Percentiles rank a stretch among this genome's conserved stretches.
Evolutionary conservation across 2,113 vertebrate genomes (phyloP).

Genomic region (Gambusia affinis): DNA sequence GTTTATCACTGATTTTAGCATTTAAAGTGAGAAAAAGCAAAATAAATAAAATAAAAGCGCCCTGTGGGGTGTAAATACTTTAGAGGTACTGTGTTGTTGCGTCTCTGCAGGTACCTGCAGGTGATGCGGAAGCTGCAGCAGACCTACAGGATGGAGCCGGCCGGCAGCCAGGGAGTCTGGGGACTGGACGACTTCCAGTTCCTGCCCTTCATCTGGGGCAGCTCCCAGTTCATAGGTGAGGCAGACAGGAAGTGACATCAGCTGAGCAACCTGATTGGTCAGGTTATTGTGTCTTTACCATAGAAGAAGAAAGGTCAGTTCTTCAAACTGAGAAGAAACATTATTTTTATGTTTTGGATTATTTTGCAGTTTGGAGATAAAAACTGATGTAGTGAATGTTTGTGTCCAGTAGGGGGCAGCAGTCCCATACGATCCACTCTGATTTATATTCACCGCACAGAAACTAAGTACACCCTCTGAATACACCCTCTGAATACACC

Average conservation of each 20-base stretch:
- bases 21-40: no score
- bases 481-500: not conserved
- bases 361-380: not conserved
- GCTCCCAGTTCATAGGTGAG: constrained; percentile 89
- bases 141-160: constrained; percentile 97
- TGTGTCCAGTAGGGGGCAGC: constrained; percentile 19
- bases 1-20: no score
- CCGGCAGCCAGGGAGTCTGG: constrained; percentile 98
- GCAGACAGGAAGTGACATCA: not conserved
- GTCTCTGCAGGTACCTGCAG: constrained; percentile 85
- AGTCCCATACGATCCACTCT: not conserved
- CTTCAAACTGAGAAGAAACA: not conserved
- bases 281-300: not conserved
- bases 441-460: not conserved
- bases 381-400: not conserved
- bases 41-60: no score
- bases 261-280: not conserved
- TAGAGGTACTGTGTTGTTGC: not conserved
- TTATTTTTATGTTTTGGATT: no score
- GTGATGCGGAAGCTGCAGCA: constrained; percentile 96
- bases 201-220: constrained; percentile 98
- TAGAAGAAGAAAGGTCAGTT: no score
- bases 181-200: constrained; percentile 98
- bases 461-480: not conserved
- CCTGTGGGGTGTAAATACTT: no score